A percentile compares a stretch with the other conserved stretches of the same genome.
These are phyloP conservation scores for Archocentrus centrarchus DNA, from an alignment of 2,113 vertebrate species.

Conservation along the genomic window DNA sequence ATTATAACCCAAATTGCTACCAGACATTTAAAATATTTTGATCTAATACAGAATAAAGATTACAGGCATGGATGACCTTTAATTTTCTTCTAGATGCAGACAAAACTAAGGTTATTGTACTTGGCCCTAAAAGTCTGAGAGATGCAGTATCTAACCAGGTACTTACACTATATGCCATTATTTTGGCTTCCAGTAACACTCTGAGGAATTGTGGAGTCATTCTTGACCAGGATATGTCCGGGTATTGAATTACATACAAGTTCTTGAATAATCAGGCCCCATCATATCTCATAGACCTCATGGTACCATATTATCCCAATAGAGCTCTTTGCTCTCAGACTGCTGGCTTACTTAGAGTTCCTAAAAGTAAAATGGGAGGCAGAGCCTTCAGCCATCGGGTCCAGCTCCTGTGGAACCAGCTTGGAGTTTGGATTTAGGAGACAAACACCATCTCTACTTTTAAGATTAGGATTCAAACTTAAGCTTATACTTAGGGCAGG, in stretches of 20 bases:
- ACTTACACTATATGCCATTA: not conserved
- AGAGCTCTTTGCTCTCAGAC: too few relatives aligned
- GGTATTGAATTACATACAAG: too few relatives aligned
- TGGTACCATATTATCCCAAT: too few relatives aligned
- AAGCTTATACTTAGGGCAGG: not conserved
- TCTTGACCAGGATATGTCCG: not conserved
- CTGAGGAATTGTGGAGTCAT: not conserved
- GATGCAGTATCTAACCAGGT: too few relatives aligned
- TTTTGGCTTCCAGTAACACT: not conserved
- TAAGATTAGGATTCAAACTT: not conserved
- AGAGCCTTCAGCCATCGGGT: not conserved
- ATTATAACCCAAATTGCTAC: not conserved
- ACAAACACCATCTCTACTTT: not conserved
- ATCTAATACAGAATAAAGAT: not conserved
- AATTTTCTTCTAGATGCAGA: too few relatives aligned
- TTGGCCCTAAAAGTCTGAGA: too few relatives aligned
- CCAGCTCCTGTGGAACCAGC: not conserved
- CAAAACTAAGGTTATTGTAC: too few relatives aligned
- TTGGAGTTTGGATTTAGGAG: not conserved
- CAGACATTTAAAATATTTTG: not conserved
- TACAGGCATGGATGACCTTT: not conserved
- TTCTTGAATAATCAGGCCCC: too few relatives aligned
- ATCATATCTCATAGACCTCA: too few relatives aligned
- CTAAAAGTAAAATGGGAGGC: not conserved
- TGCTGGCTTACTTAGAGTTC: not conserved